Evolutionary conservation across 2,113 vertebrate species (phyloP), one percentile per base, ranked within the genome.

Genomic region (Lampris megalopsis): DNA sequence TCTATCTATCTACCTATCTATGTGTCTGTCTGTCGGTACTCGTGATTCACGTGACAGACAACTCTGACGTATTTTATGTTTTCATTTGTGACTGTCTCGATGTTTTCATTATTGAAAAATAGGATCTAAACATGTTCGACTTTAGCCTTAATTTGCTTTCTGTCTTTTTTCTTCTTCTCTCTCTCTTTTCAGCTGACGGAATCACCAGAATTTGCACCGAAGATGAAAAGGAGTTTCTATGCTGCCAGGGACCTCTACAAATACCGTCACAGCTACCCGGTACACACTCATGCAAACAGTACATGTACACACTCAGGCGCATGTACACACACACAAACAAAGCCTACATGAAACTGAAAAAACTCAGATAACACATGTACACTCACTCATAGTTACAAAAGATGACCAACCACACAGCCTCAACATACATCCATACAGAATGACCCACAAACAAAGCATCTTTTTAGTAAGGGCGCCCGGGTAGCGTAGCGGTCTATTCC

Each of bases 181-280:
- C 42, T 57, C 92, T 75, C 85, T 45, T 91, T 93, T 78, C 91
- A 98, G 96, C 86, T 88, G 79, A 82, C 88, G 66, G 95, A 96
- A 77, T 94, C 92, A 74, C 88, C 90, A 2, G 95, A 97, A 81
- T 91, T 92, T 72, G 84, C 87, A 80, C 89, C 94, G 53, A 99
- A 97, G 92, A 96, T 97, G 93, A 99, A 98, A 94, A 97, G 98
- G 93, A 99, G 97, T 92, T 98, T 98, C 92, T 98, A 98, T 0
- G 97, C 98, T 72, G 97, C 97, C 11, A 96, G 96, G 89, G 98
- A 99, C 91, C 93, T 99, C 71, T 98, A 98, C 94, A 98, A 98
- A 88, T 99, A 99, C 87, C 95, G 98, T 48, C 98, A 99, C 68
- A 97, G 97, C 90, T 99, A 99, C 85, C 98, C 97, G 91, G 98